phyloP scores from a whole-genome alignment of 2,797 vertebrate genomes.

The Margarornis squamiger region DNA sequence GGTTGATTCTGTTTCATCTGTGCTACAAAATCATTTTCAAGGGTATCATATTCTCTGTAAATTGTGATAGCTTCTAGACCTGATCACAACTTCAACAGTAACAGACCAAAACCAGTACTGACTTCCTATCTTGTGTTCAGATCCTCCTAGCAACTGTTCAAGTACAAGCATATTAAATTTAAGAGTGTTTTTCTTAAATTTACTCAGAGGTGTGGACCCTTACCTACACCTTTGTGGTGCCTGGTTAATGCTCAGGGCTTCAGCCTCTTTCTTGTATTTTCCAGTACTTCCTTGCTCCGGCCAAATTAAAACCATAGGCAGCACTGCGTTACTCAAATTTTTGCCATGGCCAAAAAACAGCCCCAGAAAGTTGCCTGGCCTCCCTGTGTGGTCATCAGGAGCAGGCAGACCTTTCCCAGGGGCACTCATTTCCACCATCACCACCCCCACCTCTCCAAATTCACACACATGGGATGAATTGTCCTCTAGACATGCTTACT shows the following conservation, averaged over 20 bases:
- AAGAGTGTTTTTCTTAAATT: neutral
- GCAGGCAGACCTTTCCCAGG: neutral
- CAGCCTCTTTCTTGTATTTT: neutral
- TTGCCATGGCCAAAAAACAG: neutral
- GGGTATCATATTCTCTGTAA: neutral
- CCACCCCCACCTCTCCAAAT: neutral
- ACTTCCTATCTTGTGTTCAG: neutral
- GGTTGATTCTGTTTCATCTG: slow-evolving; percentile 45
- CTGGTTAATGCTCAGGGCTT: neutral
- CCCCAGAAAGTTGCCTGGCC: neutral
- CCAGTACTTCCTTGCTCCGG: neutral
- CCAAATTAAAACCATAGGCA: neutral
- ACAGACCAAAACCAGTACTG: neutral
- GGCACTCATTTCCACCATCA: neutral
- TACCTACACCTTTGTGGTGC: neutral
- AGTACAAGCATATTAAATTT: neutral
- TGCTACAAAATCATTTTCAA: slow-evolving; percentile 10
- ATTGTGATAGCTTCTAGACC: neutral
- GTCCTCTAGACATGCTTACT: neutral
- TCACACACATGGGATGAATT: neutral
- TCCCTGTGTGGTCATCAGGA: slow-evolving; percentile 9
- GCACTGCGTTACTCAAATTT: neutral
- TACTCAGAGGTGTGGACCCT: neutral
- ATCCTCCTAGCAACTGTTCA: neutral
- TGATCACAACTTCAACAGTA: neutral